A percentile compares a stretch with the other conserved stretches of the same genome.
phyloP scores from a whole-genome alignment of 1,140 invertebrate genomes.

The Bombus ignitus region DNA sequence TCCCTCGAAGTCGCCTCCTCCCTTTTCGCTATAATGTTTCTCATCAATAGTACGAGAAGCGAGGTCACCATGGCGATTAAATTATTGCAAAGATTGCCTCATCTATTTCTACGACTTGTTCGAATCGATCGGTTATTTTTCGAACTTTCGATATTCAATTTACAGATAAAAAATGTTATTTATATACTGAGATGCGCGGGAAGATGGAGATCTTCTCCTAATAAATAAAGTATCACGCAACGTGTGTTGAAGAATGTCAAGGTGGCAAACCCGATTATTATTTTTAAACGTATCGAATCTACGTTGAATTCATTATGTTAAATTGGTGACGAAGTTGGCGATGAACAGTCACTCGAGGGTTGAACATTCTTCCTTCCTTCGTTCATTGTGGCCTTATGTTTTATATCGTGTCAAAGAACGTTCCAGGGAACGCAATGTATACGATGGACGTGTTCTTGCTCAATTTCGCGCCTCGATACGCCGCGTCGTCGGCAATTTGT shows the following conservation, averaged over 20 bases:
- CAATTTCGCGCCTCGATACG: slow-evolving; percentile 57
- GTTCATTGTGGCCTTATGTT: background rate
- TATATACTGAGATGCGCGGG: too few relatives aligned
- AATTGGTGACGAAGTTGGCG: too few relatives aligned
- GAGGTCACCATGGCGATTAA: background rate
- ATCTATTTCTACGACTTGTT: background rate
- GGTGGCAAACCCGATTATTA: background rate
- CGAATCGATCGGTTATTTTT: background rate
- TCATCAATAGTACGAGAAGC: background rate
- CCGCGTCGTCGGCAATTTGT: slow-evolving; percentile 47
- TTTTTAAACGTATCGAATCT: background rate
- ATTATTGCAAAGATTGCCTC: background rate
- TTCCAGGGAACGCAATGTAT: background rate
- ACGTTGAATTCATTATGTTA: too few relatives aligned
- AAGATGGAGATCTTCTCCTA: too few relatives aligned
- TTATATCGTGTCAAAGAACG: background rate
- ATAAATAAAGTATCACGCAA: too few relatives aligned
- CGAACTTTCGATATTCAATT: background rate
- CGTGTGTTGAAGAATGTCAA: too few relatives aligned
- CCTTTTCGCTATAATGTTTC: background rate
- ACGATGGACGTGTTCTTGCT: slow-evolving; percentile 41
- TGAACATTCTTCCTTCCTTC: background rate
- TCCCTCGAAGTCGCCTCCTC: background rate
- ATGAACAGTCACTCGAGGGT: background rate
- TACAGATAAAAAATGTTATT: background rate